Conservation (phyloP, 1,140 invertebrate genomes). For the Bombus waltoni region DNA sequence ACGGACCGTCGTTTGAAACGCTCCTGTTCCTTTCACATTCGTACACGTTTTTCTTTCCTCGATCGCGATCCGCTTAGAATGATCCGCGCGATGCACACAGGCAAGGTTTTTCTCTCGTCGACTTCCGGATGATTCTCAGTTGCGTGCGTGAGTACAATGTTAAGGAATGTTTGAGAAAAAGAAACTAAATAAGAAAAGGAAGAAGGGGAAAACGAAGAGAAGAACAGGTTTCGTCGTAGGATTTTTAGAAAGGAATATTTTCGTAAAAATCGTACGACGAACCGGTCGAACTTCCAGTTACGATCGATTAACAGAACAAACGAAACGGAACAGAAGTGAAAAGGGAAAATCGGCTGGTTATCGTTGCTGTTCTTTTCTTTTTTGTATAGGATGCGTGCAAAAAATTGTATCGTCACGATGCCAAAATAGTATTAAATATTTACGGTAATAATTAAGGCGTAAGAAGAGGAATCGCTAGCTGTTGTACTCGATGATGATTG, state of each 20-base stretch:
- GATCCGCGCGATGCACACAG: not conserved
- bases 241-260: not conserved
- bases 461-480: slow-evolving; percentile 64
- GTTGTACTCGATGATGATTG: slow-evolving; percentile 68
- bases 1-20: slow-evolving; percentile 2
- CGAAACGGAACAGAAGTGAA: not conserved
- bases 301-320: not conserved
- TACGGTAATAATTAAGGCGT: slow-evolving; percentile 76
- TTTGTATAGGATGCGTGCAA: slow-evolving; percentile 1
- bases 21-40: slow-evolving; percentile 22
- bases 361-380: slow-evolving; percentile 22
- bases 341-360: not conserved
- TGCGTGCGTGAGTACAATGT: not conserved
- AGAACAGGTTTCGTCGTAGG: not conserved
- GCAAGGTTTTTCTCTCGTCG: slow-evolving; percentile 21
- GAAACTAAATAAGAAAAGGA: not conserved
- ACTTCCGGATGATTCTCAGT: slow-evolving; percentile 31
- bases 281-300: slow-evolving; percentile 1
- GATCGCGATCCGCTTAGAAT: slow-evolving; percentile 3
- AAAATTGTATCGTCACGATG: slow-evolving; percentile 77
- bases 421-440: slow-evolving; percentile 81
- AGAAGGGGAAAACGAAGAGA: not conserved
- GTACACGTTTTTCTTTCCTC: slow-evolving; percentile 30
- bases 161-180: not conserved
- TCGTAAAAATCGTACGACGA: not conserved